These are phyloP conservation scores for Sinohyriopsis cumingii DNA, from an alignment of 2,888 invertebrate genomes.

Conservation along the genomic window DNA sequence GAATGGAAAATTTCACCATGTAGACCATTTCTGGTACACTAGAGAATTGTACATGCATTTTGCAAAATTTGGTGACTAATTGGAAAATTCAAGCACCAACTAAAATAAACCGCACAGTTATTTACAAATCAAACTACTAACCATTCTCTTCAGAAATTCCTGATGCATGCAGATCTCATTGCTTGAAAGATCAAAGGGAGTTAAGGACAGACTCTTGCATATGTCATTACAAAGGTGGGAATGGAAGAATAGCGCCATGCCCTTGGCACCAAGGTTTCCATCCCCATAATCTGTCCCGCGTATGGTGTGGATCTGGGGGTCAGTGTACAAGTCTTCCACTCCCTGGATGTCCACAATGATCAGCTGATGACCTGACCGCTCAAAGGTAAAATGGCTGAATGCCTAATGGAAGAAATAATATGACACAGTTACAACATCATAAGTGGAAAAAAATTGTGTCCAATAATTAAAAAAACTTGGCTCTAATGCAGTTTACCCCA, in stretches of 20 bases:
- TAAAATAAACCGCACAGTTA: too few relatives aligned
- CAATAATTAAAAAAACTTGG: too few relatives aligned
- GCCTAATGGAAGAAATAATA: slow-evolving; percentile 65
- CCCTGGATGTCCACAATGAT: slow-evolving; percentile 78
- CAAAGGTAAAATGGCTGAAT: slow-evolving; percentile 78
- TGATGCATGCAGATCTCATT: slow-evolving; percentile 63
- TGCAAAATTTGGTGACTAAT: too few relatives aligned
- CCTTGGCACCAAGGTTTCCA: slow-evolving; percentile 76
- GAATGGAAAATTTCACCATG: too few relatives aligned
- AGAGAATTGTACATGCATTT: too few relatives aligned
- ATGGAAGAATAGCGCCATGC: slow-evolving; percentile 78
- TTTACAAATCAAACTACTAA: slow-evolving; percentile 11
- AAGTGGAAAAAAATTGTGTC: too few relatives aligned
- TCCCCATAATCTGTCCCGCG: slow-evolving; percentile 75
- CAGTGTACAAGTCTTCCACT: slow-evolving; percentile 77
- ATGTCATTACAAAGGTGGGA: slow-evolving; percentile 76
- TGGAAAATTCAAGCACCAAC: too few relatives aligned
- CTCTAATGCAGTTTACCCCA: too few relatives aligned
- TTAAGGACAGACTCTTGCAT: slow-evolving; percentile 74
- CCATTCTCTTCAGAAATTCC: slow-evolving; percentile 50
- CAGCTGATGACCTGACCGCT: slow-evolving; percentile 76
- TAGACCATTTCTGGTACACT: too few relatives aligned
- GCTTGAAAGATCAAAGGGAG: slow-evolving; percentile 74
- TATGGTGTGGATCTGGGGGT: slow-evolving; percentile 76
- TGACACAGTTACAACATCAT: background rate